phyloP scores from a whole-genome alignment of 2,797 vertebrate genomes.

The Eulemur albifrons region DNA sequence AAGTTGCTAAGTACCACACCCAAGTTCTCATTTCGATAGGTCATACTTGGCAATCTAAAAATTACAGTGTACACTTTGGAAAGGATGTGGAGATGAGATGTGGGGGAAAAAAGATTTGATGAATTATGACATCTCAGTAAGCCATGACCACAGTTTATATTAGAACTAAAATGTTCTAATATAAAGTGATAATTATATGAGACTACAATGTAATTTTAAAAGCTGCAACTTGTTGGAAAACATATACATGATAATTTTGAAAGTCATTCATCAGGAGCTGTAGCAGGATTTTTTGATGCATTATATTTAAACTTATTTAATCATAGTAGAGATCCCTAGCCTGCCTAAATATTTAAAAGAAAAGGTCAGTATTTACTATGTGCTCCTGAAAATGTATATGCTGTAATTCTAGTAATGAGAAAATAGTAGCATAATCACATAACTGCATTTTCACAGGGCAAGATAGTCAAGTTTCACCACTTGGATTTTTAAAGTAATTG shows the following conservation, averaged over 20 bases:
- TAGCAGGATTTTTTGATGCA: conserved; percentile 13
- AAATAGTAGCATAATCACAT: conserved; percentile 36
- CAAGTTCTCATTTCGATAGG: conserved; percentile 44
- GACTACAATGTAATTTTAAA: conserved; percentile 50
- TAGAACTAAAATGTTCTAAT: conserved; percentile 46
- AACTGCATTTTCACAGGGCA: conserved; percentile 33
- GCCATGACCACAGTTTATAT: conserved; percentile 43
- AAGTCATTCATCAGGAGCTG: background rate
- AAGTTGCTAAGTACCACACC: background rate
- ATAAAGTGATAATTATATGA: conserved; percentile 59
- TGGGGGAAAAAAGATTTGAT: conserved; percentile 9
- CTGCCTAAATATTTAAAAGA: conserved; percentile 28
- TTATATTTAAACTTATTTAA: conserved; percentile 43
- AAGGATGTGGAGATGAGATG: conserved; percentile 35
- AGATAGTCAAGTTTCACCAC: conserved; percentile 63
- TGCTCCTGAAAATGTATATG: background rate
- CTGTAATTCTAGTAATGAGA: conserved; percentile 14
- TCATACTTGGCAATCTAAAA: conserved; percentile 66
- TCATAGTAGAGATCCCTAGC: background rate
- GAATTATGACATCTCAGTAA: conserved; percentile 56
- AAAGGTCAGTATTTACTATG: conserved; percentile 35
- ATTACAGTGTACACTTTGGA: conserved; percentile 52
- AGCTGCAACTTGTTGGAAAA: background rate
- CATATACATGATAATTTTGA: conserved; percentile 46
- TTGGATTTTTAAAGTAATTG: conserved; percentile 57